Percentiles rank a stretch among this genome's conserved stretches.
phyloP scores from a whole-genome alignment of 2,888 invertebrate genomes.

The Meandrusa payeni region DNA sequence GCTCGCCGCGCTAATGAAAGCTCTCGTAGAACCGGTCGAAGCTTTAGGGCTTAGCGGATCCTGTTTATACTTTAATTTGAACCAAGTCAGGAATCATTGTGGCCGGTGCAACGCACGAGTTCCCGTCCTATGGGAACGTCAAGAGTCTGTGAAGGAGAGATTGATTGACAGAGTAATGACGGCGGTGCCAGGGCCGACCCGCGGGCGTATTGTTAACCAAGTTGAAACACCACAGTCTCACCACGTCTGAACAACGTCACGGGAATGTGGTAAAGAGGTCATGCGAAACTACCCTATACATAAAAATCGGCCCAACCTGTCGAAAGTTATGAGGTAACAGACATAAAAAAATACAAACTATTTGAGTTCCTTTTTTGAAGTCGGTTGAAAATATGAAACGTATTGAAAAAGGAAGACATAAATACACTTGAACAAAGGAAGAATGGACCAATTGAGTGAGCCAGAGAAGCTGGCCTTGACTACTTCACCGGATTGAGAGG shows the following conservation, averaged over 20 bases:
- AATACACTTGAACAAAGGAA: no score
- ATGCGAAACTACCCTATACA: no score
- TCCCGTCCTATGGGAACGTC: neutral
- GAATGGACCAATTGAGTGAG: no score
- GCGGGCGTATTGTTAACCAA: slow-evolving; percentile 18
- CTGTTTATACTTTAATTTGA: slow-evolving; percentile 13
- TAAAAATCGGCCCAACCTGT: no score
- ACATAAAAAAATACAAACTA: no score
- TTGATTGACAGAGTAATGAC: slow-evolving; percentile 30
- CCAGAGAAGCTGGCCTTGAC: no score
- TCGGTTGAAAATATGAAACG: no score
- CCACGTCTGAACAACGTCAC: neutral
- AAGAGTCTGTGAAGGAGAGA: slow-evolving; percentile 17
- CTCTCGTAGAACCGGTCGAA: slow-evolving; percentile 6
- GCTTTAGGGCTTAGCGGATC: slow-evolving; percentile 1
- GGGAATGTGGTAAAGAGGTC: neutral
- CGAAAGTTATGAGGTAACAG: no score
- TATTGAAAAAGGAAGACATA: no score
- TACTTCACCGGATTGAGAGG: no score
- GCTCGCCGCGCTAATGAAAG: slow-evolving; percentile 9
- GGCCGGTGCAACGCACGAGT: slow-evolving; percentile 3
- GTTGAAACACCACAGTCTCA: slow-evolving; percentile 3
- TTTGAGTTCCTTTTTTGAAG: no score
- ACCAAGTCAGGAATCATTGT: slow-evolving; percentile 10
- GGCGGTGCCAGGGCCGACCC: slow-evolving; percentile 6